Percentiles rank a stretch among this genome's conserved stretches.
Evolutionary conservation across 2,888 invertebrate species (phyloP).

Genomic region (Amphipoea lucens): DNA sequence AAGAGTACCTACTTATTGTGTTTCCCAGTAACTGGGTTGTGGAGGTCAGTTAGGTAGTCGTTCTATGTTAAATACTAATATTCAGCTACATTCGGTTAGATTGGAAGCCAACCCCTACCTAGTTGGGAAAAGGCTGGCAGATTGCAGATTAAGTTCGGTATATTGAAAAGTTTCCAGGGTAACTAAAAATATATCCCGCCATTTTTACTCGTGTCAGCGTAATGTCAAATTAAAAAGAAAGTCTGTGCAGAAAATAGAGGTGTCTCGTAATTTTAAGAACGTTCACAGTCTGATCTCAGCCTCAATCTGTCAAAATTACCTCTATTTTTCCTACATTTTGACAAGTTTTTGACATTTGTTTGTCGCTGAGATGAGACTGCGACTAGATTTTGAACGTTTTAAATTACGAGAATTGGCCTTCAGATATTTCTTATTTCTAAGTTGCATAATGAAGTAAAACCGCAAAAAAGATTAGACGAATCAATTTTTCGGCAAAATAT

Average conservation of each 20-base stretch:
- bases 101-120: not conserved
- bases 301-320: too few relatives aligned
- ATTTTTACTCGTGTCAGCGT: not conserved
- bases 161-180: not conserved
- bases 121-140: not conserved
- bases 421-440: slow-evolving; percentile 3
- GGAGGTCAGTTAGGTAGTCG: not conserved
- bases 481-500: not conserved
- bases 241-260: too few relatives aligned
- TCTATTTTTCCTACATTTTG: too few relatives aligned
- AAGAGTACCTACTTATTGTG: too few relatives aligned
- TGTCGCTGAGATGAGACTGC: too few relatives aligned
- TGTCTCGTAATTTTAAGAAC: too few relatives aligned
- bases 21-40: not conserved
- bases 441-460: slow-evolving; percentile 8
- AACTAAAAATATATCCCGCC: not conserved
- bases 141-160: not conserved
- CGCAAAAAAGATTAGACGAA: slow-evolving; percentile 2
- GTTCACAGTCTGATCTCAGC: too few relatives aligned
- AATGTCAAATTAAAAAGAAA: slow-evolving; percentile 6
- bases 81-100: not conserved
- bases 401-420: too few relatives aligned
- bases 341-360: too few relatives aligned
- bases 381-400: too few relatives aligned
- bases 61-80: not conserved